These are phyloP conservation scores for Lynx canadensis DNA, from an alignment of 2,113 vertebrate species.

Conservation along the genomic window DNA sequence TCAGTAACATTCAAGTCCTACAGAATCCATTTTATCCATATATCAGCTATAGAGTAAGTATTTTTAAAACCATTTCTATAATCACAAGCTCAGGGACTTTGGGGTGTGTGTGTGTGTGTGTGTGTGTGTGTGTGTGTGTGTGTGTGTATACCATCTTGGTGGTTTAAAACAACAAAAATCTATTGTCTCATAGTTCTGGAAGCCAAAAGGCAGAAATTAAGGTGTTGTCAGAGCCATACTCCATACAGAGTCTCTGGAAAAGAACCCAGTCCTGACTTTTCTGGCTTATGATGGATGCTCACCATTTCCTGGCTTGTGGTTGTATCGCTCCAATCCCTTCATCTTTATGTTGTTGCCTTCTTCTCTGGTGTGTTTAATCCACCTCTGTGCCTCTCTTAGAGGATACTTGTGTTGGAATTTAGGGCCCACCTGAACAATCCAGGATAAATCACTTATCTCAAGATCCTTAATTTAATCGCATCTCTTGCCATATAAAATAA, in stretches of 20 bases:
- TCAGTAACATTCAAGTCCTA: neutral
- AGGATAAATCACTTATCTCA: neutral
- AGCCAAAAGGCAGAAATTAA: neutral
- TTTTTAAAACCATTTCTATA: neutral
- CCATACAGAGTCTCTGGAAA: neutral
- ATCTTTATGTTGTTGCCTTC: neutral
- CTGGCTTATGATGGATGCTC: neutral
- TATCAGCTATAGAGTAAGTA: neutral
- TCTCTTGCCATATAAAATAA: neutral
- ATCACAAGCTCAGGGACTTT: neutral
- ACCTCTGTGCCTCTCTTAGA: neutral
- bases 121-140: neutral
- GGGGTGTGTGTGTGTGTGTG: neutral
- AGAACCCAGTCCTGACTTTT: neutral
- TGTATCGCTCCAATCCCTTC: neutral
- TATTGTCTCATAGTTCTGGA: neutral
- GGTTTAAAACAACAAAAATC: neutral
- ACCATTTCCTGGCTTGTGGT: neutral
- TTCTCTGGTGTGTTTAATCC: neutral
- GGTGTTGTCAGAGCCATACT: neutral
- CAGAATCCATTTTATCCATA: neutral
- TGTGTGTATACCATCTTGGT: neutral
- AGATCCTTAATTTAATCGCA: neutral
- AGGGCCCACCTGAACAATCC: neutral
- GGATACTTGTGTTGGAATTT: neutral